Evolutionary conservation across 2,113 vertebrate genomes (phyloP).

Genomic region (Rhinopomastus cyanomelas): DNA sequence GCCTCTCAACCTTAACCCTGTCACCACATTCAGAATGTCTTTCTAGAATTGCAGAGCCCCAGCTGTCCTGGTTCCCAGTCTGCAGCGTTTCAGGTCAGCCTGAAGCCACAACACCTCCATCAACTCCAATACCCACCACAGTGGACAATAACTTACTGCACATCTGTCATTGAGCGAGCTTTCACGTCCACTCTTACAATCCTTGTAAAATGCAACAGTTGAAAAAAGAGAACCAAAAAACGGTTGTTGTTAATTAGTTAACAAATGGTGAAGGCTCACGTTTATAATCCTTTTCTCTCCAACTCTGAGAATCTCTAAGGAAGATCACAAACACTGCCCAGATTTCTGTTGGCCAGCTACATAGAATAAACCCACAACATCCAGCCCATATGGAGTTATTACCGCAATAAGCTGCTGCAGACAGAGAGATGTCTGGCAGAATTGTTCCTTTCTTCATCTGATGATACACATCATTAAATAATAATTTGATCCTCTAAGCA

Average conservation of each 20-base stretch:
- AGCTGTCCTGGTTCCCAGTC: neutral
- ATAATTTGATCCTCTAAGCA: neutral
- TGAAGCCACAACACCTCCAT: neutral
- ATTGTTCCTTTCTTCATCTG: neutral
- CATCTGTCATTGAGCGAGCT: neutral
- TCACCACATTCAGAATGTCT: neutral
- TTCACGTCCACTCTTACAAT: neutral
- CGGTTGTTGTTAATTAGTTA: neutral
- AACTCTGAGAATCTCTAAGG: neutral
- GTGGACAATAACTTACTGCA: neutral
- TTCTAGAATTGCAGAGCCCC: neutral
- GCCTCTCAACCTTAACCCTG: neutral
- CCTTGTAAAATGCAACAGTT: neutral
- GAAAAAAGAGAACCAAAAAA: neutral
- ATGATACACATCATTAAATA: neutral
- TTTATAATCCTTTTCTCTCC: neutral
- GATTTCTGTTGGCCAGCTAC: neutral
- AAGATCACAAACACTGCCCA: neutral
- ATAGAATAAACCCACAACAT: neutral
- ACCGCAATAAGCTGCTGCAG: neutral
- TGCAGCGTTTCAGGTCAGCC: neutral
- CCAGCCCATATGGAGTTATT: neutral
- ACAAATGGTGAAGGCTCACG: neutral
- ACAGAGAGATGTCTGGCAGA: neutral
- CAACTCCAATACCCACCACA: neutral